Base-by-base conservation (phyloP, 2,113 vertebrate genomes). In the Cnemophilus loriae region DNA sequence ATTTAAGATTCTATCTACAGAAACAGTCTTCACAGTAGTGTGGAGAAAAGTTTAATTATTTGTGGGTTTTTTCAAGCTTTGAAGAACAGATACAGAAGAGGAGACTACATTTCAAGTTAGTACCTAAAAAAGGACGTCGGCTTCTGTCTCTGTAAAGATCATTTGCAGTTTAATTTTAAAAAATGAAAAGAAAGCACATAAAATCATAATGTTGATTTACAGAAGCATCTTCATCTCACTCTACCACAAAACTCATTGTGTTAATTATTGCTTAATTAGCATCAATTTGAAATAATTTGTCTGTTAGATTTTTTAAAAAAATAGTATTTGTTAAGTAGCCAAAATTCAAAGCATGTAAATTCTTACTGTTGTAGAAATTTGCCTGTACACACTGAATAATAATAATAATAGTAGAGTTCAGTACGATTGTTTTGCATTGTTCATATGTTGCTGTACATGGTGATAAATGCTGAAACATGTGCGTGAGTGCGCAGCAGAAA, bases 361-460 rank as follows among this genome's bases (percentile, higher is more conserved):
- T 74, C 14, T 59, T 53, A n/a, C 3, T 60, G 21, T 71, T 73
- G 8, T 32, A 69, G 47, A 69, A 55, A 23, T 76, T 47, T 11
- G 17, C 11, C 24, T 55, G 16, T 63, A 7, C 18, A 13, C 26
- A 5, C 4, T 79, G 30, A 59, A 59, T 35, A 74, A 46, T n/a
- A 30, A 47, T 47, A 47, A 41, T 52, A n/a, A 12, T 46, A 42
- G 5, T 64, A 35, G 24, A 84, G 20, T 75, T 60, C 35, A 53
- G 24, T 55, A 15, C 0, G 0, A 1, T 49, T 39, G 6, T 71
- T 80, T 74, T 65, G 10, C 7, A 1, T 75, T 67, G 28, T 65
- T 92, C 6, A 6, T 56, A 16, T 26, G 27, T n/a, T 10, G 5
- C 23, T 5, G 1, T 89, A 7, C 1, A 21, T 41, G 42, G 18